Percentiles rank a stretch among this genome's conserved stretches.
phyloP scores from a whole-genome alignment of 2,113 vertebrate genomes.

The Ochotona curzoniae region DNA sequence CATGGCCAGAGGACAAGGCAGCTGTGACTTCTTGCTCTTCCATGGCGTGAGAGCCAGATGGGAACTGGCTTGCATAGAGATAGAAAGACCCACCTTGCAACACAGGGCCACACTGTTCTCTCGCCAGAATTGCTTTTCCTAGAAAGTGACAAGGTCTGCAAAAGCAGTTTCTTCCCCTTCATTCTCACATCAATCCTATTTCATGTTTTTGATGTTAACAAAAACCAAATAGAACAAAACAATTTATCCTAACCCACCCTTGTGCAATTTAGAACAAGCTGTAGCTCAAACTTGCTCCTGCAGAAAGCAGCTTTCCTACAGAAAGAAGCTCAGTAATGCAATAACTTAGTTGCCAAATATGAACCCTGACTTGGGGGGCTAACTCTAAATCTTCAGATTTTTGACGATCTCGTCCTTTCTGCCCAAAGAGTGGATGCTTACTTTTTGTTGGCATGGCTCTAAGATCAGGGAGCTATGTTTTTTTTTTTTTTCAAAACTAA shows the following conservation, averaged over 20 bases:
- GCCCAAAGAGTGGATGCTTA: neutral
- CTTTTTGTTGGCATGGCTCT: neutral
- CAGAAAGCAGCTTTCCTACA: neutral
- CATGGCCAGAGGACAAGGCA: neutral
- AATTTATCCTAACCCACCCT: neutral
- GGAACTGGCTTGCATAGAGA: neutral
- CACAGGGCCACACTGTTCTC: neutral
- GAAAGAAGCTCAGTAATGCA: neutral
- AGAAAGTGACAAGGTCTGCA: neutral
- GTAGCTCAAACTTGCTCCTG: neutral
- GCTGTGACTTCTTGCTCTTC: neutral
- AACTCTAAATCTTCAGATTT: neutral
- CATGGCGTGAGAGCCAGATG: neutral
- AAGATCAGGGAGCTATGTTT: neutral
- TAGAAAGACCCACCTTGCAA: neutral
- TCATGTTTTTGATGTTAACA: neutral
- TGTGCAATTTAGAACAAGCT: neutral
- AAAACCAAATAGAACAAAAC: conserved; percentile 21
- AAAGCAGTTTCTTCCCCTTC: neutral
- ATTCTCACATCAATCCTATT: neutral
- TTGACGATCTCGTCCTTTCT: neutral
- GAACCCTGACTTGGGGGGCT: neutral
- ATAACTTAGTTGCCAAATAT: neutral
- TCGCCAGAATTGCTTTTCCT: neutral
- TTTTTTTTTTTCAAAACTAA: conserved; percentile 14